Evolutionary conservation across 2,113 vertebrate genomes (phyloP).

Genomic region (Nycticebus coucang): DNA sequence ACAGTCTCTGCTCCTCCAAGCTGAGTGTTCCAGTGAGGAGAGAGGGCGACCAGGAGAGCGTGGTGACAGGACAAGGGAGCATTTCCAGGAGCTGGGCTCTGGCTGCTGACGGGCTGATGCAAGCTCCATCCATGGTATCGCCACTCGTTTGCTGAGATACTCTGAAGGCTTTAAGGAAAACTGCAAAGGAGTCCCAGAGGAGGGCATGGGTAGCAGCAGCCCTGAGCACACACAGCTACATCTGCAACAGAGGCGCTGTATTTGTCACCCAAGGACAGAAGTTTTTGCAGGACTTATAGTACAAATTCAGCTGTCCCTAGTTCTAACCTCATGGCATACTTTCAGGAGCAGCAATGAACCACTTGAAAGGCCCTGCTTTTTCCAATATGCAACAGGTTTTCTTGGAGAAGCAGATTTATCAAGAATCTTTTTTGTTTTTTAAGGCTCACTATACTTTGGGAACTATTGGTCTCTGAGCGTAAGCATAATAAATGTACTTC

Average conservation of each 20-base stretch:
- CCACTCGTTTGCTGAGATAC: too few species aligned
- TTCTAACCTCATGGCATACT: neutral
- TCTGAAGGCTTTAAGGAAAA: neutral
- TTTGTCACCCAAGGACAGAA: neutral
- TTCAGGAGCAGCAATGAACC: neutral
- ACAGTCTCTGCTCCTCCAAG: neutral
- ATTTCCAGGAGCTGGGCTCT: too few species aligned
- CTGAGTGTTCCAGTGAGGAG: neutral
- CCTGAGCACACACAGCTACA: neutral
- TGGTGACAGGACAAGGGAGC: too few species aligned
- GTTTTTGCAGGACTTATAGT: rapidly evolving
- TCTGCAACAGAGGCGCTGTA: neutral
- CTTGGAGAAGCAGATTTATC: neutral
- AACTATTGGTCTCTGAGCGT: neutral
- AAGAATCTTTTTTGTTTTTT: neutral
- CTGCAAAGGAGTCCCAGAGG: neutral
- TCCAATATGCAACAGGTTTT: neutral
- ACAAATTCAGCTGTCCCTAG: neutral
- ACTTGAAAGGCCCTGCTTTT: neutral
- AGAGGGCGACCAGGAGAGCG: too few species aligned
- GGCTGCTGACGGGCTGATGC: too few species aligned
- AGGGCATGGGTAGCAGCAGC: neutral
- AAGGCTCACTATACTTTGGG: neutral
- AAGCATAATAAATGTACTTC: neutral
- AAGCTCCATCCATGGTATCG: too few species aligned